Evolutionary conservation across 1,140 invertebrate species (phyloP), one percentile per base, ranked within the genome.

Genomic region (Drosophila melanogaster): DNA sequence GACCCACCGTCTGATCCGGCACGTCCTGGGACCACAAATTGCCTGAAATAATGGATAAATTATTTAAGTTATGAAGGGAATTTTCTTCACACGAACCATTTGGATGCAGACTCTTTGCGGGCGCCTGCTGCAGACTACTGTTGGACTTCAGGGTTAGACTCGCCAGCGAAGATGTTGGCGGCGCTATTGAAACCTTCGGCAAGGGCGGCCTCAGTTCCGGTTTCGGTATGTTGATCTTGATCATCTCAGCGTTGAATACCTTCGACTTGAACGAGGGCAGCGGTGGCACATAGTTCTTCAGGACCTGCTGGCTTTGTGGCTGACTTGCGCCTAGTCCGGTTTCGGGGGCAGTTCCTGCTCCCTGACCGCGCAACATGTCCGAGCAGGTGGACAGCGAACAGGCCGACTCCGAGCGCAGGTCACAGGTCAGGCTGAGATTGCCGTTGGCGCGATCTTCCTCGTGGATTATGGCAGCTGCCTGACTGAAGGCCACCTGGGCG

Each of bases 401-500:
- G 6, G 71, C 75, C 5, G 90, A 90, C 15, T 89, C 75, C 44
- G 92, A 93, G 73, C 93, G 93, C 91, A 60, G 92, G 92, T 80
- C 93, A 93, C 87, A 91, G 90, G 81, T 93, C 14, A 83, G 93
- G 77, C 94, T 95, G 2, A 94, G 93, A 40, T 94, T 94, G 85
- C 94, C 76, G 51, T 74, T 92, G 67, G 93, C 93, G 4, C 69
- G 70, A 40, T 89, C 73, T 33, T 91, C 90, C 24, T 90, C 90
- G 58, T 91, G 90, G 5, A 95, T 80, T 61, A 95, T 93, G 72
- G 95, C 94, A 43, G 95, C 94, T 5, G 96, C 96, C 81, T 96
- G 96, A 58, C 94, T 94, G 77, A 95, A 94, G 1, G 97, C 96
- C 38, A 96, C 96, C 30, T 93, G 94, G 1, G 96, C 96, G 83